Percentiles rank a stretch among this genome's conserved stretches.
phyloP scores from a whole-genome alignment of 2,797 vertebrate species.

The Numenius phaeopus region DNA sequence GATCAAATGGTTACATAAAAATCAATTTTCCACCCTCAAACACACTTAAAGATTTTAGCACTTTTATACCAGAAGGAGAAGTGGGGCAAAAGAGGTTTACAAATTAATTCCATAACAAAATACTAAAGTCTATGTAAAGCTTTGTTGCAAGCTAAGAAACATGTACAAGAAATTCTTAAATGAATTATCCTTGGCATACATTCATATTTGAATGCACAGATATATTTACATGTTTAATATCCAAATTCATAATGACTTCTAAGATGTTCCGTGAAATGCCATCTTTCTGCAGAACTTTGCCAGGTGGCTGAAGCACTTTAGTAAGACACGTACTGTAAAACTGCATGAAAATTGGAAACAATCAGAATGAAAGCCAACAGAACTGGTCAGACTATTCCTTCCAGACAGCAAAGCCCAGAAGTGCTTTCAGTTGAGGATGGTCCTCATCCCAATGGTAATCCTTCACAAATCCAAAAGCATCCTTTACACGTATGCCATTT shows the following conservation, averaged over 20 bases:
- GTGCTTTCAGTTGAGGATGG: background rate
- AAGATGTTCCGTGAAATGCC: background rate
- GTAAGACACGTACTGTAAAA: constrained; percentile 2
- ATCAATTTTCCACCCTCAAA: background rate
- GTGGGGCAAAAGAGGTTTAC: background rate
- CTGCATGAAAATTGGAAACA: background rate
- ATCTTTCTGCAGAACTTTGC: background rate
- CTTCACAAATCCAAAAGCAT: background rate
- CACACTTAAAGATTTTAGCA: background rate
- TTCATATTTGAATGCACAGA: constrained; percentile 50
- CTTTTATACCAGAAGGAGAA: background rate
- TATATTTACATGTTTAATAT: constrained; percentile 48
- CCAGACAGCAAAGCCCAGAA: background rate
- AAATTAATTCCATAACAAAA: constrained; percentile 28
- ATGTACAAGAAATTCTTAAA: constrained; percentile 62
- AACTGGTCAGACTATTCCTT: constrained; percentile 28
- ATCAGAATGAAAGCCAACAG: constrained; percentile 29
- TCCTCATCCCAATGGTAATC: background rate
- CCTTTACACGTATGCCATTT: background rate
- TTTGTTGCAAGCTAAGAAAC: constrained; percentile 51
- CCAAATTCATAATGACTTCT: constrained; percentile 7
- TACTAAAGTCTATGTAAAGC: background rate
- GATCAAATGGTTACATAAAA: background rate
- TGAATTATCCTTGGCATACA: constrained; percentile 56
- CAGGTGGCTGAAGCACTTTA: background rate